Conservation (phyloP, 2,888 invertebrate species). For the Meandrusa payeni region DNA sequence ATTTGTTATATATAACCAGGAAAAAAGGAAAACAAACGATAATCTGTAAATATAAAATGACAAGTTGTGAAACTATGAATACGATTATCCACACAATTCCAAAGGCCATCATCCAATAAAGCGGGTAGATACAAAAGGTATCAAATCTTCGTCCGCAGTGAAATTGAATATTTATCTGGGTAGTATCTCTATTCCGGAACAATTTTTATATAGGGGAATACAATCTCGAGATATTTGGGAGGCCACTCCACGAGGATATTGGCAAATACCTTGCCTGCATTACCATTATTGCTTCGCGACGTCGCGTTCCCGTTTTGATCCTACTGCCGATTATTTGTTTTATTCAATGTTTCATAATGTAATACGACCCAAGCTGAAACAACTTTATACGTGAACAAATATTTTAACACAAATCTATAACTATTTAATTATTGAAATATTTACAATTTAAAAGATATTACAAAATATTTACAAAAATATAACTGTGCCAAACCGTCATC, state of each 20-base stretch:
- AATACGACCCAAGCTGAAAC: slow-evolving; percentile 48
- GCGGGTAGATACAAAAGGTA: slow-evolving; percentile 75
- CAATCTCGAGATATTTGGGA: slow-evolving; percentile 78
- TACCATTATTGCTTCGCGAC: slow-evolving; percentile 77
- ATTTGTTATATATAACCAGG: background rate
- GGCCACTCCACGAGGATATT: slow-evolving; percentile 77
- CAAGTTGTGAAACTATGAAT: slow-evolving; percentile 71
- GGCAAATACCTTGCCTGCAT: slow-evolving; percentile 79
- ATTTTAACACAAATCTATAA: too few relatives aligned
- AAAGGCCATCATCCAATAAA: slow-evolving; percentile 78
- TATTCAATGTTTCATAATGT: slow-evolving; percentile 62
- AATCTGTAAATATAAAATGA: slow-evolving; percentile 23
- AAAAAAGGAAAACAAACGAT: slow-evolving; percentile 7
- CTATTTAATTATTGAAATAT: too few relatives aligned
- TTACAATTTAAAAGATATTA: too few relatives aligned
- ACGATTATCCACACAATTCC: slow-evolving; percentile 77
- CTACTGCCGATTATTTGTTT: slow-evolving; percentile 66
- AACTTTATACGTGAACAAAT: too few relatives aligned
- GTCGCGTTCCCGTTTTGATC: slow-evolving; percentile 66
- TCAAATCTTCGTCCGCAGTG: slow-evolving; percentile 80
- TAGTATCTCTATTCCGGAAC: slow-evolving; percentile 80
- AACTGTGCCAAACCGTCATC: too few relatives aligned
- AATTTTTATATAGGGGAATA: slow-evolving; percentile 79
- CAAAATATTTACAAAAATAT: too few relatives aligned
- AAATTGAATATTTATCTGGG: slow-evolving; percentile 81